These are phyloP conservation scores for Struthio camelus DNA, from an alignment of 2,113 vertebrate species.

Conservation along the genomic window DNA sequence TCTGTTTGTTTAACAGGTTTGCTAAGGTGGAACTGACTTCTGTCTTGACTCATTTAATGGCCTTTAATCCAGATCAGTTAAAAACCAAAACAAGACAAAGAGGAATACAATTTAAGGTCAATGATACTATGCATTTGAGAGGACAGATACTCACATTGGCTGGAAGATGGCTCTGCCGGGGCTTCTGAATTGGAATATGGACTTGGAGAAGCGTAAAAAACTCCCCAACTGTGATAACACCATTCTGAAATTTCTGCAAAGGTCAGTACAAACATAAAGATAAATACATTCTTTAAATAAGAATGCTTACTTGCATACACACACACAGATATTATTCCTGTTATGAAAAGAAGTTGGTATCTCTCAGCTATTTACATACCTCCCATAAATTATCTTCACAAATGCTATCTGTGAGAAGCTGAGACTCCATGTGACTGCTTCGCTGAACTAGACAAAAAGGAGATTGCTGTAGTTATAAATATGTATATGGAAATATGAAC, in stretches of 20 bases:
- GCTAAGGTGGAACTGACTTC: neutral
- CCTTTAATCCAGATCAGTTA: fast-evolving
- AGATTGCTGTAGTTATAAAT: neutral
- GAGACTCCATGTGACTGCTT: conserved; percentile 83
- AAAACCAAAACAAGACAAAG: neutral
- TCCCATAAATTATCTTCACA: conserved; percentile 78
- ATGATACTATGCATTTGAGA: neutral
- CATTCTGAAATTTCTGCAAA: conserved; percentile 86
- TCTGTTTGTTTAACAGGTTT: neutral
- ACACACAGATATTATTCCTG: neutral
- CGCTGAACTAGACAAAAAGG: conserved; percentile 75
- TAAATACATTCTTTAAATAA: neutral
- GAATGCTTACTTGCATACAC: neutral
- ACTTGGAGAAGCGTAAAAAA: conserved; percentile 90
- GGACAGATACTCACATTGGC: conserved; percentile 75
- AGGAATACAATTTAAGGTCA: neutral
- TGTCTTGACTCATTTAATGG: neutral
- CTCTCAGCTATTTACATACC: conserved; percentile 70
- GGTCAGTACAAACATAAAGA: neutral
- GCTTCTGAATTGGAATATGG: conserved; percentile 87
- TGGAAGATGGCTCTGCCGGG: conserved; percentile 86
- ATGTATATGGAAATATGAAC: neutral
- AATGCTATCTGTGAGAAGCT: conserved; percentile 78
- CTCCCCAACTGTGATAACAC: conserved; percentile 86
- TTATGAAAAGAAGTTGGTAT: neutral